Conservation (phyloP, 2,113 vertebrate genomes). For the Ondatra zibethicus region DNA sequence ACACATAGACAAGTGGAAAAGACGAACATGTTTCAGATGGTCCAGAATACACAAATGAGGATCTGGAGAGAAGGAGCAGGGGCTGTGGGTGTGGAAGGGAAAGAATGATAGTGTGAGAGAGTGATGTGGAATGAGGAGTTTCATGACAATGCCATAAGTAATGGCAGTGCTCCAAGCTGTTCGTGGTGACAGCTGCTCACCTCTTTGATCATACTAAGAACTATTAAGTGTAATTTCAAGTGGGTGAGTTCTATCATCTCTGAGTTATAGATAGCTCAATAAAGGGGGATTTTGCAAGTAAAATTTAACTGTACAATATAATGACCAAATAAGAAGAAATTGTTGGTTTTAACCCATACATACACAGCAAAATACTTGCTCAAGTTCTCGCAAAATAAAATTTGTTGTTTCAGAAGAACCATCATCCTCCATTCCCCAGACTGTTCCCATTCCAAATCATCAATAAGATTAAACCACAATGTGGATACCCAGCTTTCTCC, state of each 20-base stretch:
- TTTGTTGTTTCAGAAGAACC: not conserved
- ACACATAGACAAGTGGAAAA: not conserved
- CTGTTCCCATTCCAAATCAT: not conserved
- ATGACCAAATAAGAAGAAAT: not conserved
- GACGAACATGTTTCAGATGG: too few species aligned
- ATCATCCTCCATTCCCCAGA: not conserved
- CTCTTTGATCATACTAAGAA: not conserved
- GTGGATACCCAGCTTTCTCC: not conserved
- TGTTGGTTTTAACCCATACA: not conserved
- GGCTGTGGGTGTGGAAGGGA: not conserved
- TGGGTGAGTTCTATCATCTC: not conserved
- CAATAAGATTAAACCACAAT: not conserved
- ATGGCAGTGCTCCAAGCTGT: not conserved
- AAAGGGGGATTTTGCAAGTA: not conserved
- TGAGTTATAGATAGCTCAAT: not conserved
- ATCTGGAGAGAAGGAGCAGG: not conserved
- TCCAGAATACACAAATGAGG: not conserved
- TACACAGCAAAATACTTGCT: not conserved
- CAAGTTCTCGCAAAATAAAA: not conserved
- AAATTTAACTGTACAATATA: not conserved
- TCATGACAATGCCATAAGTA: not conserved
- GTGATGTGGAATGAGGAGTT: not conserved
- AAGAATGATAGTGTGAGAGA: fast-evolving
- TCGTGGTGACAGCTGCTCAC: too few species aligned
- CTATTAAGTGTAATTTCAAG: not conserved